These are phyloP conservation scores for Dryadula phaetusa DNA, from an alignment of 2,888 invertebrate genomes.

Conservation along the genomic window DNA sequence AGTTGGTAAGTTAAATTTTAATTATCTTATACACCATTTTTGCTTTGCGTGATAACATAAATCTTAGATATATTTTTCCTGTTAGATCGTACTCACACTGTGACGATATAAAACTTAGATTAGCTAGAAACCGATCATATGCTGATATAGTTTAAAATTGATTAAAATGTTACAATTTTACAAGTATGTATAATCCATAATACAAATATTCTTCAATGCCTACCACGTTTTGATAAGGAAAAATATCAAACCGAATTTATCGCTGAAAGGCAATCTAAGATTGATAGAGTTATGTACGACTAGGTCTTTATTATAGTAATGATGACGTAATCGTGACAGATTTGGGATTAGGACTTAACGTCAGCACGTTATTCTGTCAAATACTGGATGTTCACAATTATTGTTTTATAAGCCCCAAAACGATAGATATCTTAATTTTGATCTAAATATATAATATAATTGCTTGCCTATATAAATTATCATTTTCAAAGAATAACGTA, in stretches of 20 bases:
- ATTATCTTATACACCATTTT: not conserved
- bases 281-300: not conserved
- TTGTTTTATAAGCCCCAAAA: not conserved
- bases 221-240: slow-evolving; percentile 7
- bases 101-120: not conserved
- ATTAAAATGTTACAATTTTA: slow-evolving; percentile 5
- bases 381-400: not conserved
- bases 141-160: not conserved
- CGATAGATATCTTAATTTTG: too few species aligned
- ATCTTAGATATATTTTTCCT: slow-evolving; percentile 6
- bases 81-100: not conserved
- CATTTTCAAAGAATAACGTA: not conserved
- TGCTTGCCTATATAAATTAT: not conserved
- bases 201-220: not conserved
- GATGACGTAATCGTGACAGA: not conserved
- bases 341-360: not conserved
- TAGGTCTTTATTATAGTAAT: not conserved
- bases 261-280: slow-evolving; percentile 1
- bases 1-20: slow-evolving; percentile 80
- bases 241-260: not conserved
- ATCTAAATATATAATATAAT: too few species aligned
- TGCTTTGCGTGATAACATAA: not conserved
- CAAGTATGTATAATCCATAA: not conserved
- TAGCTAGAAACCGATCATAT: not conserved
- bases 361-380: not conserved